Evolutionary conservation across 2,888 invertebrate species (phyloP).

Genomic region (Dioctria linearis): DNA sequence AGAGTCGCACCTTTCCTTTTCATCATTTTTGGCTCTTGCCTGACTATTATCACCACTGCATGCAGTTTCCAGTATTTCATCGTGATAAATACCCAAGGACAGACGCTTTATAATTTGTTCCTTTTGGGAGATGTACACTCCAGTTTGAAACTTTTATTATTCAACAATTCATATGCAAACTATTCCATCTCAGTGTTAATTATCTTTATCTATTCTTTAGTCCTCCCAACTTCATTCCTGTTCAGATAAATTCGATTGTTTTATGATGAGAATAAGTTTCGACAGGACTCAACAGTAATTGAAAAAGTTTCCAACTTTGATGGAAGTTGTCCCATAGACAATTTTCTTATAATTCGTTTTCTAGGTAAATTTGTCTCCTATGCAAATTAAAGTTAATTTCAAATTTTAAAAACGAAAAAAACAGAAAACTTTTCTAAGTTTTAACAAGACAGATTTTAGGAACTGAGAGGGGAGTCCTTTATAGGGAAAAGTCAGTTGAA

Average conservation of each 20-base stretch:
- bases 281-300: constrained; percentile 15
- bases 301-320: constrained; percentile 32
- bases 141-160: neutral
- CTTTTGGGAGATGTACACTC: neutral
- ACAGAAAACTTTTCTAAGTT: too few species aligned
- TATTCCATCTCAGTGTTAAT: neutral
- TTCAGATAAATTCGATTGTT: too few species aligned
- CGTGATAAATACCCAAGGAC: too few species aligned
- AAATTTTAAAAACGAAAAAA: too few species aligned
- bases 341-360: neutral
- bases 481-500: too few species aligned
- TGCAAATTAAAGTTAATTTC: too few species aligned
- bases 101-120: too few species aligned
- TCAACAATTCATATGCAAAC: neutral
- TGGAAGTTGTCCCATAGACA: neutral
- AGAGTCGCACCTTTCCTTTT: neutral
- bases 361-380: neutral
- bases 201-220: constrained; percentile 1
- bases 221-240: too few species aligned
- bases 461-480: too few species aligned
- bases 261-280: neutral
- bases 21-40: neutral
- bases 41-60: too few species aligned
- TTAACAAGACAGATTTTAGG: too few species aligned
- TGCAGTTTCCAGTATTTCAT: too few species aligned